Percentiles rank a stretch among this genome's conserved stretches.
Evolutionary conservation across 2,113 vertebrate genomes (phyloP).

Genomic region (Psephotus haematonotus): DNA sequence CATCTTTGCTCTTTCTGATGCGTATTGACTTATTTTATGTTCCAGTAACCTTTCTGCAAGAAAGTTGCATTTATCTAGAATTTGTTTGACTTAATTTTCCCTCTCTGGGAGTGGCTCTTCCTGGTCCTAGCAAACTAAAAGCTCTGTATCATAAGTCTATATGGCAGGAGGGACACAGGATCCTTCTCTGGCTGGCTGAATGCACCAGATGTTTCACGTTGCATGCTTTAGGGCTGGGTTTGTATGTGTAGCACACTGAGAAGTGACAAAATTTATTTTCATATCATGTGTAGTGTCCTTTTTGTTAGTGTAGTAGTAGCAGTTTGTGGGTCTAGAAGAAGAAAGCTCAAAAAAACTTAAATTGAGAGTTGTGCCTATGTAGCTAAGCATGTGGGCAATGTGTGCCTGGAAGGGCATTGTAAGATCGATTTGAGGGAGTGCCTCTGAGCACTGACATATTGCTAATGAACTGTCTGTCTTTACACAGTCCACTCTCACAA

Average conservation of each 20-base stretch:
- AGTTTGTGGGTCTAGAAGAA: not conserved
- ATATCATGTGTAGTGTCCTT: not conserved
- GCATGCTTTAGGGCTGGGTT: not conserved
- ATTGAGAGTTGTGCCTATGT: not conserved
- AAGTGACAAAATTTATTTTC: not conserved
- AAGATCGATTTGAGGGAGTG: not conserved
- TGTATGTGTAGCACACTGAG: not conserved
- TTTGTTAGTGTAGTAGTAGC: not conserved
- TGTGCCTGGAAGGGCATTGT: not conserved
- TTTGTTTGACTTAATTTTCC: not conserved
- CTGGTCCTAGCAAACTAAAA: not conserved
- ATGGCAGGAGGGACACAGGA: not conserved
- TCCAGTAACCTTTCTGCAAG: not conserved
- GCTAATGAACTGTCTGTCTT: not conserved
- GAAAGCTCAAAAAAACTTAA: not conserved
- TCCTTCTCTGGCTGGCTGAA: not conserved
- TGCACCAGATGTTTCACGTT: accelerated
- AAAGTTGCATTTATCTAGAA: not conserved
- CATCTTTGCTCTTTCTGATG: not conserved
- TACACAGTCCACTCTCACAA: constrained; percentile 93
- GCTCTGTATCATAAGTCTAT: not conserved
- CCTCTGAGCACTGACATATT: not conserved
- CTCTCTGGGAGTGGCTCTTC: not conserved
- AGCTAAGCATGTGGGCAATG: not conserved
- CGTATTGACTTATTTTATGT: accelerated